Percentiles rank a stretch among this genome's conserved stretches.
phyloP scores from a whole-genome alignment of 2,797 vertebrate species.

The Caiman crocodilus region DNA sequence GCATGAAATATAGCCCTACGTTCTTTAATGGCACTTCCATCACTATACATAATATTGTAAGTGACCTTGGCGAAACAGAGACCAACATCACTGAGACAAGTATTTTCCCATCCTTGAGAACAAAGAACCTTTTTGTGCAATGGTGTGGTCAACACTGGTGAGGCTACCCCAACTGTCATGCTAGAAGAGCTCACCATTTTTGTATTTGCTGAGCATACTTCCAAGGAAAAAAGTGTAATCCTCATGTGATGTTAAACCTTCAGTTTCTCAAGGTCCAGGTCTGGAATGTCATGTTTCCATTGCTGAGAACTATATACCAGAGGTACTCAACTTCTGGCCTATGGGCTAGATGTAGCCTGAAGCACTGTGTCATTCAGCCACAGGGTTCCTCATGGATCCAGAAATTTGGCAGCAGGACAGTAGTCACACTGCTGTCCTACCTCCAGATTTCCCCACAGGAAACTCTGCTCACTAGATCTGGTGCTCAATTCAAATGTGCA shows the following conservation, averaged over 20 bases:
- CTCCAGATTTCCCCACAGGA: too few relatives aligned
- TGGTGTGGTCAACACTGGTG: neutral
- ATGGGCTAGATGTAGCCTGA: too few relatives aligned
- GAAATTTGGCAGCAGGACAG: too few relatives aligned
- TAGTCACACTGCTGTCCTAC: too few relatives aligned
- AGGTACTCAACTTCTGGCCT: too few relatives aligned
- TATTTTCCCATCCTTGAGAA: constrained; percentile 64
- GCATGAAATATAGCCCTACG: constrained; percentile 55
- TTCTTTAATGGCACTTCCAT: constrained; percentile 26
- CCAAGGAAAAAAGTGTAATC: neutral
- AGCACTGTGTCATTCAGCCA: too few relatives aligned
- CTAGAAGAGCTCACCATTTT: neutral
- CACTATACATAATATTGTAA: constrained; percentile 56
- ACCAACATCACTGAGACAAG: constrained; percentile 42
- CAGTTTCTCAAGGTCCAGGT: accelerated
- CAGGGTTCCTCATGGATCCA: too few relatives aligned
- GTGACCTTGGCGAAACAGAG: constrained; percentile 37
- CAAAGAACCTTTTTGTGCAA: constrained; percentile 63
- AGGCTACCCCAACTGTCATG: constrained; percentile 17
- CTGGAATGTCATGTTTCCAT: accelerated
- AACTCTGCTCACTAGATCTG: too few relatives aligned
- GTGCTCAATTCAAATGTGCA: too few relatives aligned
- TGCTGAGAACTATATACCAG: neutral
- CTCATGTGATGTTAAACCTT: neutral
- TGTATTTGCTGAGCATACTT: neutral